A percentile compares a stretch with the other conserved stretches of the same genome.
Conservation (phyloP, 2,113 vertebrate species). For the Petrocephalus zakoni region DNA sequence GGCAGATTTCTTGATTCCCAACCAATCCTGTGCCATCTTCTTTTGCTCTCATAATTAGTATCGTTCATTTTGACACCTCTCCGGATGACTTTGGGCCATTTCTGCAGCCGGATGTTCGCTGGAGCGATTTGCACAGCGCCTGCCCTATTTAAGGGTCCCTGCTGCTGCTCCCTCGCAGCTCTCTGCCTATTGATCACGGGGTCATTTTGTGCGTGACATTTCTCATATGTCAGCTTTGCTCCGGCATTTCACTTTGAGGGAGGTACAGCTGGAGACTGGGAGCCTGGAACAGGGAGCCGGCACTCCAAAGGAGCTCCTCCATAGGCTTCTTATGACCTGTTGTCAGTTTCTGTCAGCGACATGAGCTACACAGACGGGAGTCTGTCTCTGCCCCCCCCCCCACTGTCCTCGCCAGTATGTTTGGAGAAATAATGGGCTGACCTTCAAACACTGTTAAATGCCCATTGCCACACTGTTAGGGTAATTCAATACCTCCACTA, state of each 20-base stretch:
- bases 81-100: neutral
- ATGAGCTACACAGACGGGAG: constrained; percentile 50
- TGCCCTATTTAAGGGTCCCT: neutral
- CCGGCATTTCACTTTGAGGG: constrained; percentile 2
- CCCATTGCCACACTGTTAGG: constrained; percentile 32
- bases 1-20: neutral
- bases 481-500: constrained; percentile 52
- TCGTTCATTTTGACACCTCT: neutral
- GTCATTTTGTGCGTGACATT: neutral
- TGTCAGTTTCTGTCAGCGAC: constrained; percentile 41
- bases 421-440: constrained; percentile 53
- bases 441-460: constrained; percentile 50
- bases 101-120: neutral
- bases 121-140: neutral
- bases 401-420: constrained; percentile 37
- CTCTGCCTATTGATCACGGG: neutral
- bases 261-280: neutral
- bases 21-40: neutral
- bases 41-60: neutral
- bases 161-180: neutral
- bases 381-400: constrained; percentile 43
- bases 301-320: constrained; percentile 36
- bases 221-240: constrained; percentile 3
- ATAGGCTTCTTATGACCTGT: constrained; percentile 36
- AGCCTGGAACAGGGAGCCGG: neutral